Evolutionary conservation across 2,113 vertebrate genomes (phyloP).

Genomic region (Istiophorus platypterus): DNA sequence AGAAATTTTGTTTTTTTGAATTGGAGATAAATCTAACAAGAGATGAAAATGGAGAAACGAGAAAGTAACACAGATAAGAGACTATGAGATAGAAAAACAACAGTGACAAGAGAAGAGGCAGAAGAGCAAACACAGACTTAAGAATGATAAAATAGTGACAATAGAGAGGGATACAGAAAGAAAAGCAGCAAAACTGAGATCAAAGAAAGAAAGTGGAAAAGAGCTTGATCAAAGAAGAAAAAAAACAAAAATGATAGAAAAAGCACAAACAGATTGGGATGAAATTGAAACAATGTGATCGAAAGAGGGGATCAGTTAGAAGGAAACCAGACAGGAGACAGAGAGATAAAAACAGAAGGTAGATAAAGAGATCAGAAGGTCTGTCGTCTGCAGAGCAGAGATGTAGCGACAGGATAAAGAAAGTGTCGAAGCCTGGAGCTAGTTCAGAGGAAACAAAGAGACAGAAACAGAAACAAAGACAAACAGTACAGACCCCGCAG

Average conservation of each 20-base stretch:
- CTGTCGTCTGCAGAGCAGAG: neutral
- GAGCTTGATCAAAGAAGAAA: neutral
- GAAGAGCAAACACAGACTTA: neutral
- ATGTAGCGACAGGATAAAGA: neutral
- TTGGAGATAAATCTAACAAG: no score
- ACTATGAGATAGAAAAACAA: neutral
- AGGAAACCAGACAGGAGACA: slow-evolving; percentile 22
- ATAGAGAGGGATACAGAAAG: neutral
- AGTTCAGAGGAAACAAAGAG: neutral
- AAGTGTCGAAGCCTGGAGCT: neutral
- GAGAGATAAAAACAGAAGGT: slow-evolving; percentile 15
- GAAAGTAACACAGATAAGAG: no score
- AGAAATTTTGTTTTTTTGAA: no score
- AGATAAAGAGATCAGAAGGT: slow-evolving; percentile 21
- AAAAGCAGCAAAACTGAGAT: neutral
- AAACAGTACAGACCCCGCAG: slow-evolving; percentile 1
- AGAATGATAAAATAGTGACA: neutral
- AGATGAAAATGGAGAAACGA: no score
- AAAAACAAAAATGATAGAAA: neutral
- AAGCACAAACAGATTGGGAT: neutral
- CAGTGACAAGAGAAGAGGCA: no score
- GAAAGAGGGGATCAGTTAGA: neutral
- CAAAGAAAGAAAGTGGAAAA: neutral
- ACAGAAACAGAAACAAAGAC: neutral
- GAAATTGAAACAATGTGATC: neutral